These are phyloP conservation scores for Branchinecta sandiegonensis DNA, from an alignment of 2,888 invertebrate genomes.

Conservation along the genomic window DNA sequence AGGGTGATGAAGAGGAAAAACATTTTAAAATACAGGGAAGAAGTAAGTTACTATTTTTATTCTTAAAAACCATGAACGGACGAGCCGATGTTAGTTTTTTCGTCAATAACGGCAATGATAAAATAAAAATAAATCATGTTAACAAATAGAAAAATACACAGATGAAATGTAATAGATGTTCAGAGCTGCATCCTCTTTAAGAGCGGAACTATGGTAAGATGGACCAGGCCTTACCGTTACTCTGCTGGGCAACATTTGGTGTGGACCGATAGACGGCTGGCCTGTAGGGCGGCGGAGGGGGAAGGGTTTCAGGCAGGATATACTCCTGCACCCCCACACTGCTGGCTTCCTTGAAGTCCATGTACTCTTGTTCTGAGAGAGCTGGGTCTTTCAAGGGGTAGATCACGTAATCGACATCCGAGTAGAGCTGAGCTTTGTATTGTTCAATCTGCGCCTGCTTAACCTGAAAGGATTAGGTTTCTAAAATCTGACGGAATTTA, in stretches of 20 bases:
- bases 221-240: neutral
- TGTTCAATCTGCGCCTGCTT: conserved; percentile 64
- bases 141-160: too few relatives aligned
- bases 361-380: conserved; percentile 75
- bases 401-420: conserved; percentile 80
- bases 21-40: too few relatives aligned
- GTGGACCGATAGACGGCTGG: conserved; percentile 65
- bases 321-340: conserved; percentile 36
- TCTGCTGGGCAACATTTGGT: conserved; percentile 46
- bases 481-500: too few relatives aligned
- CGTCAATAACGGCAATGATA: too few relatives aligned
- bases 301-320: conserved; percentile 37
- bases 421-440: conserved; percentile 74
- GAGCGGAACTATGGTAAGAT: too few relatives aligned
- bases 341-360: conserved; percentile 58
- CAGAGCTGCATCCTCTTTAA: too few relatives aligned
- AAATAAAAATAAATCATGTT: too few relatives aligned
- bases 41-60: too few relatives aligned
- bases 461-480: conserved; percentile 36
- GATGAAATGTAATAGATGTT: too few relatives aligned
- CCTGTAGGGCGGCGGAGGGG: conserved; percentile 41
- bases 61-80: too few relatives aligned
- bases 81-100: too few relatives aligned
- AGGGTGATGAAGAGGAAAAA: too few relatives aligned
- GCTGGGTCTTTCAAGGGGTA: conserved; percentile 79